Percentiles rank a stretch among this genome's conserved stretches.
Evolutionary conservation across 2,113 vertebrate genomes (phyloP).

Genomic region (Prunella fulvescens): DNA sequence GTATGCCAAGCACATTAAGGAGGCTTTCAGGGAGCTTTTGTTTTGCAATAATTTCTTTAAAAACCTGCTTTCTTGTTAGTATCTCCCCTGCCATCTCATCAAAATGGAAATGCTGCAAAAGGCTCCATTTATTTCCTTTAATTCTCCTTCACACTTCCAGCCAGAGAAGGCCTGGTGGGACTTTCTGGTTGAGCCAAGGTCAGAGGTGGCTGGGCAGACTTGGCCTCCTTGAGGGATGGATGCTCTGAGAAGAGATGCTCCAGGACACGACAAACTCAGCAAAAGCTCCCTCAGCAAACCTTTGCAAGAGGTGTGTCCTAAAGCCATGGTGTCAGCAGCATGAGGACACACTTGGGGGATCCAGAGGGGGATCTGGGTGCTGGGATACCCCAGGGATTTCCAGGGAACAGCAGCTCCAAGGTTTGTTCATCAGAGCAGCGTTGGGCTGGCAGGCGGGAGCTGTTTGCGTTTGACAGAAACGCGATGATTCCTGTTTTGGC

Average conservation of each 20-base stretch:
- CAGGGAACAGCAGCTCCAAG: background rate
- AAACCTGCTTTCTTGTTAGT: constrained; percentile 69
- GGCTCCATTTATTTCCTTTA: constrained; percentile 53
- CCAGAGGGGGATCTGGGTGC: background rate
- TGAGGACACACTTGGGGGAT: fast-evolving
- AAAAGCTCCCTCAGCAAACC: background rate
- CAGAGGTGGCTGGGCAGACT: background rate
- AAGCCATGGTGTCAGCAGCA: fast-evolving
- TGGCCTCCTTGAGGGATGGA: background rate
- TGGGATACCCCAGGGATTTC: background rate
- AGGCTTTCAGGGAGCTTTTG: constrained; percentile 70
- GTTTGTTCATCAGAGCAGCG: background rate
- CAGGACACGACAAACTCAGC: background rate
- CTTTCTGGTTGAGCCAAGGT: background rate
- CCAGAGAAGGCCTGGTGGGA: background rate
- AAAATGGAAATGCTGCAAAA: constrained; percentile 60
- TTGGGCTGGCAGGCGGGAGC: background rate
- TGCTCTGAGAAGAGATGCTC: background rate
- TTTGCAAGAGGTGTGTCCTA: background rate
- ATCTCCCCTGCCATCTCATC: constrained; percentile 68
- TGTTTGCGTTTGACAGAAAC: background rate
- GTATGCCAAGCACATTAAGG: constrained; percentile 67
- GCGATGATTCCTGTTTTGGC: background rate
- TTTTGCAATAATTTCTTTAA: constrained; percentile 66
- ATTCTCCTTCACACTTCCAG: constrained; percentile 21